phyloP scores from a whole-genome alignment of 2,113 vertebrate genomes.

The Callopanchax toddi region DNA sequence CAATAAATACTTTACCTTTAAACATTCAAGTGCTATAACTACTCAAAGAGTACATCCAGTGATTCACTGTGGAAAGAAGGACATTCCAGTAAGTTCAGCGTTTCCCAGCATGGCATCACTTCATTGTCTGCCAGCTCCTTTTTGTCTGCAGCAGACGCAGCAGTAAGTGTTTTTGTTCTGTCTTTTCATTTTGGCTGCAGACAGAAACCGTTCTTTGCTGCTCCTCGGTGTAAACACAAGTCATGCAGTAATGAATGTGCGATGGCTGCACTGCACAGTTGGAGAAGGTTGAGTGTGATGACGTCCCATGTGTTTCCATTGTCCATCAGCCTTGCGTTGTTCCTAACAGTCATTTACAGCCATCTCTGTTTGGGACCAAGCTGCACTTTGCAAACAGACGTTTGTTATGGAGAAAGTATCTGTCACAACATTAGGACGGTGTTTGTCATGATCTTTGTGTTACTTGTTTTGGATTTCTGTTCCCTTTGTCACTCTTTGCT shows the following conservation, averaged over 20 bases:
- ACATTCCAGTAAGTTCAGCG: constrained; percentile 33
- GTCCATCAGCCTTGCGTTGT: constrained; percentile 10
- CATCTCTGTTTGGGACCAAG: constrained; percentile 40
- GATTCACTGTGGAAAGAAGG: constrained; percentile 18
- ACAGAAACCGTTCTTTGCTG: constrained; percentile 30
- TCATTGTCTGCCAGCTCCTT: constrained; percentile 38
- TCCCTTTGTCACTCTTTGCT: too few relatives aligned
- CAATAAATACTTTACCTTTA: constrained; percentile 22
- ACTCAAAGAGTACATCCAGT: constrained; percentile 1
- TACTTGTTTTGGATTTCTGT: too few relatives aligned
- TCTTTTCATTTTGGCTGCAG: constrained; percentile 61
- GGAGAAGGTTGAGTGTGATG: constrained; percentile 43
- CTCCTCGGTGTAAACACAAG: constrained; percentile 63
- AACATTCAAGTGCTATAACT: constrained; percentile 28
- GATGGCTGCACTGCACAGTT: constrained; percentile 27
- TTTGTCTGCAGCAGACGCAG: constrained; percentile 28
- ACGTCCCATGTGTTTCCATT: constrained; percentile 31
- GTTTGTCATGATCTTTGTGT: too few relatives aligned
- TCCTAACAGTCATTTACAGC: constrained; percentile 60
- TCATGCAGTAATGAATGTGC: constrained; percentile 49
- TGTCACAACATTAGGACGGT: too few relatives aligned
- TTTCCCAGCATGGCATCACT: constrained; percentile 55
- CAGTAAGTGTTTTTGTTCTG: constrained; percentile 47
- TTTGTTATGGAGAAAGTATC: constrained; percentile 5
- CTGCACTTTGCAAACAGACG: background rate